phyloP scores from a whole-genome alignment of 2,888 invertebrate genomes.

The Chloroclystis v-ata region DNA sequence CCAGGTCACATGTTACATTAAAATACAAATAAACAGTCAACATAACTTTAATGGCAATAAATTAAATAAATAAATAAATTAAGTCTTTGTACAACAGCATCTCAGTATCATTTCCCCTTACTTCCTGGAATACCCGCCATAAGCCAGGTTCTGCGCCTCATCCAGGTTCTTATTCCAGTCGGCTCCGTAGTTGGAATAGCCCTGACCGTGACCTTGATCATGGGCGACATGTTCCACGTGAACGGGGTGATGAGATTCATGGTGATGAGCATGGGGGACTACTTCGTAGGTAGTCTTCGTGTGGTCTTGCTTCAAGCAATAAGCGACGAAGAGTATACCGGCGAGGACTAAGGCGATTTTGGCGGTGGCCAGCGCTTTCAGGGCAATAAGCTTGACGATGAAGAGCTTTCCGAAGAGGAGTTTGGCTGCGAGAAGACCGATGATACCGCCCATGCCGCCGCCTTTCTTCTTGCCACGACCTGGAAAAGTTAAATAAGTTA shows the following conservation, averaged over 20 bases:
- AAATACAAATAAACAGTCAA: constrained; percentile 29
- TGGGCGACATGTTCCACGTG: constrained; percentile 73
- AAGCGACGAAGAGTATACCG: constrained; percentile 79
- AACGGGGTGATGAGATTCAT: constrained; percentile 81
- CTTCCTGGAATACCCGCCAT: constrained; percentile 77
- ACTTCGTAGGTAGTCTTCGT: constrained; percentile 71
- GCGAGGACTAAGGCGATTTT: constrained; percentile 88
- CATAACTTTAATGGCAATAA: constrained; percentile 66
- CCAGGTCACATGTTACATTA: too few relatives aligned
- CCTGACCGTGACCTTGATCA: constrained; percentile 57
- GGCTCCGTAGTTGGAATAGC: constrained; percentile 58
- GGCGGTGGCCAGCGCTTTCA: constrained; percentile 89
- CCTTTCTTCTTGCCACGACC: constrained; percentile 87
- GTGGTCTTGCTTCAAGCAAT: constrained; percentile 65
- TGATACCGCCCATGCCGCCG: constrained; percentile 82
- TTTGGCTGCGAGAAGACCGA: constrained; percentile 79
- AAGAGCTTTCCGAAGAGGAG: constrained; percentile 77
- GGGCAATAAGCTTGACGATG: constrained; percentile 87
- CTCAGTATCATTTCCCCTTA: constrained; percentile 33
- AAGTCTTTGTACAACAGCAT: constrained; percentile 65
- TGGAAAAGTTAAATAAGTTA: constrained; percentile 46
- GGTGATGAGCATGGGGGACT: constrained; percentile 65
- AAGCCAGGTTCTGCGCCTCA: constrained; percentile 83
- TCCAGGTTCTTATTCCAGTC: constrained; percentile 80
- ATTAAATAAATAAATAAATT: constrained; percentile 51